Conservation (phyloP, 2,113 vertebrate species). For the Dromas ardeola region DNA sequence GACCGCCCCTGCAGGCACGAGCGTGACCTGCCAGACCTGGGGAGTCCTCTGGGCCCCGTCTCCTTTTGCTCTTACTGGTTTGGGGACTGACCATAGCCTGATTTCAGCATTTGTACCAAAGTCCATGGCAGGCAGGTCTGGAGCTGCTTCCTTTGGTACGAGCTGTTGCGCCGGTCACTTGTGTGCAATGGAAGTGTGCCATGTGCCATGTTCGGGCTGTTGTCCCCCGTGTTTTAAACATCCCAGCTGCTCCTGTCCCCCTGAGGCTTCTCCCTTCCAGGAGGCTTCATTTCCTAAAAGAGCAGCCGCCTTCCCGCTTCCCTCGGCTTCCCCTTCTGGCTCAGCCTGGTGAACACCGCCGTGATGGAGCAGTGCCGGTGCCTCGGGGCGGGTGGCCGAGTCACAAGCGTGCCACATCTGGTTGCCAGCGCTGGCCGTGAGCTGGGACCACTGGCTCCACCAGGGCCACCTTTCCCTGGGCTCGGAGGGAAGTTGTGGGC, state of each 20-base stretch:
- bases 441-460: background rate
- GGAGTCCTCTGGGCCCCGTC: background rate
- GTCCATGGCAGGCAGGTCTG: background rate
- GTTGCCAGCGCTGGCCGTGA: fast-evolving
- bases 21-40: background rate
- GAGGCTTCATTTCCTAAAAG: background rate
- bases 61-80: background rate
- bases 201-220: background rate
- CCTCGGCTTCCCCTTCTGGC: background rate
- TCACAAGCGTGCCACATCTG: fast-evolving
- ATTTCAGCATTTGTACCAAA: background rate
- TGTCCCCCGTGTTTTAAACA: background rate
- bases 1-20: fast-evolving
- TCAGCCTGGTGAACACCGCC: background rate
- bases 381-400: background rate
- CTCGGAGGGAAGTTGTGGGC: background rate
- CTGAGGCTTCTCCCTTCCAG: background rate
- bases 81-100: background rate
- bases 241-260: background rate
- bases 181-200: background rate
- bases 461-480: background rate
- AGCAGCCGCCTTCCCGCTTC: background rate
- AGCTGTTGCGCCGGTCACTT: fast-evolving
- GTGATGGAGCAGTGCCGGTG: background rate
- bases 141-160: background rate